Conservation (phyloP, 2,113 vertebrate genomes). For the Thunnus maccoyii region DNA sequence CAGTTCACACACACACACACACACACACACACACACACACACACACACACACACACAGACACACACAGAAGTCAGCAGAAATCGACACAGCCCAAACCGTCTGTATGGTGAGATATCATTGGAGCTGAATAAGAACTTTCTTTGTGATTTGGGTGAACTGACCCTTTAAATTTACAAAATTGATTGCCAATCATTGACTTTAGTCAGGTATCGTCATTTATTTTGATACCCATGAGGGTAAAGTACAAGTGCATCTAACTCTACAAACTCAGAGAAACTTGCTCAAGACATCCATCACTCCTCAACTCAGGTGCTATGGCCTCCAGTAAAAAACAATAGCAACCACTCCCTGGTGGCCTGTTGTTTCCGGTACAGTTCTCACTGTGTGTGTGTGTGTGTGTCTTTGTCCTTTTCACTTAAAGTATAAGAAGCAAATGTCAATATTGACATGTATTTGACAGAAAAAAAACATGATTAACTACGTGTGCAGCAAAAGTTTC, state of each 20-base stretch:
- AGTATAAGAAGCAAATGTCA: conserved; percentile 19
- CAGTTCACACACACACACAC: conserved; percentile 7
- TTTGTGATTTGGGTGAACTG: background rate
- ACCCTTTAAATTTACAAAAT: background rate
- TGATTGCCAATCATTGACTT: background rate
- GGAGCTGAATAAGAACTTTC: too few relatives aligned
- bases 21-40: too few relatives aligned
- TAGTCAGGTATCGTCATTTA: background rate
- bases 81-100: too few relatives aligned
- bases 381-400: background rate
- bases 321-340: conserved; percentile 38
- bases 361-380: conserved; percentile 21
- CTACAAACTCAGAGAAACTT: background rate
- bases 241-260: background rate
- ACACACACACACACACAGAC: too few relatives aligned
- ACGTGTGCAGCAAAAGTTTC: conserved; percentile 45
- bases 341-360: conserved; percentile 8
- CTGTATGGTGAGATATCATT: background rate
- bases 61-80: too few relatives aligned
- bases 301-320: conserved; percentile 10
- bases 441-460: conserved; percentile 26
- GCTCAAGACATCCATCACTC: conserved; percentile 33
- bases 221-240: background rate
- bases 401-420: conserved; percentile 19
- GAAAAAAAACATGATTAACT: conserved; percentile 46